Evolutionary conservation across 2,113 vertebrate genomes (phyloP), one percentile per base, ranked within the genome.

Genomic region (Laterallus jamaicensis): DNA sequence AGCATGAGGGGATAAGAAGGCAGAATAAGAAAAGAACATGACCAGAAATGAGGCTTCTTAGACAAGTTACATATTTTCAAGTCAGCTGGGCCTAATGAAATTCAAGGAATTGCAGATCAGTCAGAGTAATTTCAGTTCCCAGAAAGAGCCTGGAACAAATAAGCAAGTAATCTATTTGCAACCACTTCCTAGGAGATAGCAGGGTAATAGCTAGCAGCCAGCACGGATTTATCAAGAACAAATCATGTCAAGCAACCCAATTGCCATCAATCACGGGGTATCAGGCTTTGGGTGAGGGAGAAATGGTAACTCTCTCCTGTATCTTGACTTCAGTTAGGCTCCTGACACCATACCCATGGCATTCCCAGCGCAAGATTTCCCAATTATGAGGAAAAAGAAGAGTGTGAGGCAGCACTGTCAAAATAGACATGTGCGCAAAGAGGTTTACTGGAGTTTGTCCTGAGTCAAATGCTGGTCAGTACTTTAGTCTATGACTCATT

Each of bases 91-190:
- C 77, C 88, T 78, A 70, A 86, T 93, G 88, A 86, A 93, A 94
- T 90, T 86, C 73, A 93, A 73, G 63, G 71, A 93, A 92, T 79
- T 86, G 70, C 67, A 92, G 75, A 95, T 93, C 67, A 80, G 95
- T 82, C 67, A 54, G 92, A 96, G 86, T 90, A 69, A 92, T 86
- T 94, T 95, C 75, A 70, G 37, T 93, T 90, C 70, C 86, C 95
- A 86, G 89, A 96, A 95, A 93, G 58, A 71, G 89, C 32, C 83
- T 95, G 92, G 86, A 97, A 96, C 91, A 92, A 96, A 96, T 94
- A 91, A 93, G 79, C 80, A 92, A 92, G 92, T 88, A 81, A 95
- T 93, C 88, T 93, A 44, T 95, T 90, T 86, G 91, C 92, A 91
- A 2, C 56, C 69, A 32, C 76, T 91, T 96, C 69, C 69, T 75